phyloP scores from a whole-genome alignment of 2,113 vertebrate species.

The Nothobranchius kuhntae region DNA sequence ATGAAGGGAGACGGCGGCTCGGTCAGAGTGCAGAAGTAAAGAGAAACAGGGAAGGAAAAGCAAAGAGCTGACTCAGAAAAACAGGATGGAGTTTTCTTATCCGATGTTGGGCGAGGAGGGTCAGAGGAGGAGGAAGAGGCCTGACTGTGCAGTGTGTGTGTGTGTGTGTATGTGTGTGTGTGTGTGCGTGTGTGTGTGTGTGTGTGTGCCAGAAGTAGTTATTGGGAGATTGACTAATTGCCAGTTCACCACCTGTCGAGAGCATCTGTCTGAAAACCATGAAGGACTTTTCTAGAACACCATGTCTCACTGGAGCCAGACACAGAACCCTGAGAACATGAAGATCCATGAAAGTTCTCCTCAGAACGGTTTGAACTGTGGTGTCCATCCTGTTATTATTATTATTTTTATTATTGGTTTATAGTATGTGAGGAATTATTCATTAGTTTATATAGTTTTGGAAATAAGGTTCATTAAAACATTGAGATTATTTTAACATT shows the following conservation, averaged over 20 bases:
- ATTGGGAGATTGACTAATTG: constrained; percentile 46
- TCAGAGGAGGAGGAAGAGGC: constrained; percentile 47
- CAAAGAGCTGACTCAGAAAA: constrained; percentile 69
- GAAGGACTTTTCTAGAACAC: no score
- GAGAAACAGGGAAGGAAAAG: constrained; percentile 33
- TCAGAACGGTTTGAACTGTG: no score
- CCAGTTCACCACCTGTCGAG: constrained; percentile 45
- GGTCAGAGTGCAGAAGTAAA: background rate
- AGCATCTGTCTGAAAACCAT: constrained; percentile 1
- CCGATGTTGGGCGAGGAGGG: constrained; percentile 53
- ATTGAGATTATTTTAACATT: no score
- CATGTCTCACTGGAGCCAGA: no score
- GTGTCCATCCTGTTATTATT: no score
- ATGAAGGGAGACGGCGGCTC: constrained; percentile 7
- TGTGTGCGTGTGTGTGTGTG: constrained; percentile 5
- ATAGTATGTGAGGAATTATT: no score
- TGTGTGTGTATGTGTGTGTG: constrained; percentile 4
- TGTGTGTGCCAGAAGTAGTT: constrained; percentile 24
- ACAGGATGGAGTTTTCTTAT: constrained; percentile 52
- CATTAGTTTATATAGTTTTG: no score
- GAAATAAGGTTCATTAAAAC: no score
- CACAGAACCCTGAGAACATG: no score
- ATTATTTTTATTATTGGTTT: no score
- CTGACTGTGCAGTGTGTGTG: constrained; percentile 2
- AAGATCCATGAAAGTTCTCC: no score